phyloP scores from a whole-genome alignment of 2,113 vertebrate genomes.

The Willisornis vidua region DNA sequence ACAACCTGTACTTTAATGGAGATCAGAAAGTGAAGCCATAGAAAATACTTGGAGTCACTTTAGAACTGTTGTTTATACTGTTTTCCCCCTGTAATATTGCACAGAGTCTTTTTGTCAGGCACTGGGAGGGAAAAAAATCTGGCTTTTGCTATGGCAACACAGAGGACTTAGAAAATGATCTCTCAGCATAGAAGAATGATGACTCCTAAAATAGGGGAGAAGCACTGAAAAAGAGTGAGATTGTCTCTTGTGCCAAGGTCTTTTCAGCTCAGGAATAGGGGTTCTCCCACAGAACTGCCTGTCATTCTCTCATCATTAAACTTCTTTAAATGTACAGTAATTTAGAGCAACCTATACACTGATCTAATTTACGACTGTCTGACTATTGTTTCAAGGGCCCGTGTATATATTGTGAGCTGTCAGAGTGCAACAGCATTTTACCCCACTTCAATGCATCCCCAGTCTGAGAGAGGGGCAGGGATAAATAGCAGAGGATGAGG shows the following conservation, averaged over 20 bases:
- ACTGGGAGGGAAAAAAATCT: not conserved
- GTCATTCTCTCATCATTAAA: conserved; percentile 41
- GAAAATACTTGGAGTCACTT: not conserved
- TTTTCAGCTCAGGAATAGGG: conserved; percentile 36
- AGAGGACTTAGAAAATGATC: conserved; percentile 52
- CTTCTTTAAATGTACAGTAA: not conserved
- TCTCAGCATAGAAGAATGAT: conserved; percentile 54
- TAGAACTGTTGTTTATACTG: not conserved
- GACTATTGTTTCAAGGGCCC: not conserved
- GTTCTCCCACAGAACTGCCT: conserved; percentile 1
- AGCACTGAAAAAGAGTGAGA: not conserved
- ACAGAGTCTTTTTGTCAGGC: conserved; percentile 17
- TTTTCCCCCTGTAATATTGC: not conserved
- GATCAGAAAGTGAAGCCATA: not conserved
- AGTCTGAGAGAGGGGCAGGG: not conserved
- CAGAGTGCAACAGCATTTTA: not conserved
- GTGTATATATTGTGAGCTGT: not conserved
- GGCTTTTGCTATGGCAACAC: conserved; percentile 59
- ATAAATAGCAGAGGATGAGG: not conserved
- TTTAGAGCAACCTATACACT: conserved; percentile 22
- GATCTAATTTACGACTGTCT: not conserved
- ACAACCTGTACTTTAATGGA: not conserved
- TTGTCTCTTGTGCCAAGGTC: conserved; percentile 26
- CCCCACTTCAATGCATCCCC: not conserved
- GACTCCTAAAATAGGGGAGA: conserved; percentile 39